These are phyloP conservation scores for Rynchops niger DNA, from an alignment of 2,113 vertebrate genomes.

Conservation along the genomic window DNA sequence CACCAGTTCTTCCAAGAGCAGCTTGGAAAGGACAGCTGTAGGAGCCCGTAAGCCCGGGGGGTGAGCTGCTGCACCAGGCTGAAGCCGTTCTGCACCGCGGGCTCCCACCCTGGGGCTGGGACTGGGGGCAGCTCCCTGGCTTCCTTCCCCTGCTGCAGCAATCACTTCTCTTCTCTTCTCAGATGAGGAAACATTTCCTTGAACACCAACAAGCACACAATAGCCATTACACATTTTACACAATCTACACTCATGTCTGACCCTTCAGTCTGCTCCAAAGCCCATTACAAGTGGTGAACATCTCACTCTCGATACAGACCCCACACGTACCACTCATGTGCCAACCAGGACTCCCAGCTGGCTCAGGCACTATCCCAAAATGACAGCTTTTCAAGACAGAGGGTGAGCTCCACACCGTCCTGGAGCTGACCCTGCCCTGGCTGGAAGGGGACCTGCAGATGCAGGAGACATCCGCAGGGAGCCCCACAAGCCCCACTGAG, in stretches of 20 bases:
- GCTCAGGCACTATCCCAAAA: not conserved
- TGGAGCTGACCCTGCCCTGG: not conserved
- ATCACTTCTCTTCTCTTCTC: not conserved
- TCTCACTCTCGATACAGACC: accelerated
- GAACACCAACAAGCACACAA: not conserved
- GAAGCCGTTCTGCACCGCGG: accelerated
- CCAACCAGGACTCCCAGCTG: accelerated
- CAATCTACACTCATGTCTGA: accelerated
- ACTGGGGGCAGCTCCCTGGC: not conserved
- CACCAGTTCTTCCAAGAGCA: not conserved
- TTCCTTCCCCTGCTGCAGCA: not conserved
- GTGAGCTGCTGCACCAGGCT: not conserved
- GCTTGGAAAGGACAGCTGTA: not conserved
- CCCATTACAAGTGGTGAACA: not conserved
- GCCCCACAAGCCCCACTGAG: too few relatives aligned
- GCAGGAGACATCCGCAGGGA: accelerated
- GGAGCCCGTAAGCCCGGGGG: not conserved
- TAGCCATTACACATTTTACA: not conserved
- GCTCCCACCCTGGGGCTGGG: not conserved
- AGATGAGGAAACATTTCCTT: not conserved
- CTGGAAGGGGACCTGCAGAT: not conserved
- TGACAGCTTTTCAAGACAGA: not conserved
- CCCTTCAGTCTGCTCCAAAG: not conserved
- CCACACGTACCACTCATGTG: accelerated
- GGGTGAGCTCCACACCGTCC: accelerated